Evolutionary conservation across 2,888 invertebrate species (phyloP), one percentile per base, ranked within the genome.

Genomic region (Anagyrus pseudococci): DNA sequence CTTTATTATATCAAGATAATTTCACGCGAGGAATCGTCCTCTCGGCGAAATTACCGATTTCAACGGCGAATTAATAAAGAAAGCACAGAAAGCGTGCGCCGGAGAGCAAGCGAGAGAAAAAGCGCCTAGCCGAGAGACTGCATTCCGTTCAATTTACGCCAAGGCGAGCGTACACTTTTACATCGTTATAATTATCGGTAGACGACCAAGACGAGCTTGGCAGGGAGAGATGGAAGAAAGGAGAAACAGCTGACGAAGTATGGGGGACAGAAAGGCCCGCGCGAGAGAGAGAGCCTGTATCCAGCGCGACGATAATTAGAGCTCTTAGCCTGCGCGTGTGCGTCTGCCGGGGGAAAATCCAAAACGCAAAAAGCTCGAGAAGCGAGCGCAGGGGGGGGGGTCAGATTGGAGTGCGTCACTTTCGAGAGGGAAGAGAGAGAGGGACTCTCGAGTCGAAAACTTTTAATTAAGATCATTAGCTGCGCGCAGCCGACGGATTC

Each of bases 401-500:
- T 49, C 58, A 43, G 29, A 23, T 50, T 44, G n/a, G 44, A 44
- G 50, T n/a, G 52, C 52, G 52, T 15, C 2, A 13, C 17, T 25
- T 23, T 19, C n/a, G n/a, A 19, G n/a, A n/a, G n/a, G n/a, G n/a
- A n/a, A n/a, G n/a, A n/a, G n/a, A n/a, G n/a, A n/a, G n/a, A n/a
- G n/a, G n/a, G n/a, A n/a, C n/a, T n/a, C n/a, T n/a, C 33, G 15
- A 1, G 19, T n/a, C 26, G 41, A 52, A 77, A 77, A 76, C 74
- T 75, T n/a, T 75, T 77, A 77, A 78, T 77, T 78, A 76, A 77
- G 77, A 77, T 77, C 77, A 77, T 77, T 77, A 77, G 76, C 73
- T 74, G 73, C 74, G 74, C 72, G 73, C 73, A n/a, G n/a, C 71
- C 73, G 72, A 70, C 68, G 73, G 69, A 77, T 76, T 72, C 74